A percentile compares a stretch with the other conserved stretches of the same genome.
Evolutionary conservation across 2,113 vertebrate species (phyloP).

Genomic region (Tetraodon nigroviridis): DNA sequence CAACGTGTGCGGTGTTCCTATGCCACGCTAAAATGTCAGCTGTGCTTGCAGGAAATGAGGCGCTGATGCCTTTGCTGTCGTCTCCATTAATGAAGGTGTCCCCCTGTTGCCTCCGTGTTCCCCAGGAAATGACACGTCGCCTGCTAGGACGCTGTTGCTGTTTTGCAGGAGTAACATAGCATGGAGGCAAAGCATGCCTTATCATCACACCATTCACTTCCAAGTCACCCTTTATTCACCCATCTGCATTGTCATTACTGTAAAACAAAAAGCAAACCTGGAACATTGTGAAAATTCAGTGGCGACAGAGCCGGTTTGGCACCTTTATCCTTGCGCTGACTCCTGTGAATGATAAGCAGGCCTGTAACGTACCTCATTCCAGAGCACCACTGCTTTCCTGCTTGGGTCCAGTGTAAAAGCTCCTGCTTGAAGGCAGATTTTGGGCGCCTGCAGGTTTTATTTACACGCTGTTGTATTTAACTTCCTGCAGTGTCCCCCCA

Average conservation of each 20-base stretch:
- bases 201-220: slow-evolving; percentile 27
- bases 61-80: slow-evolving; percentile 42
- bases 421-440: too few relatives aligned
- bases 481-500: too few relatives aligned
- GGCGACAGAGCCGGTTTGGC: too few relatives aligned
- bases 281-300: slow-evolving; percentile 6
- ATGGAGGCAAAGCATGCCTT: slow-evolving; percentile 31
- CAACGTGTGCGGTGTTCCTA: slow-evolving; percentile 11
- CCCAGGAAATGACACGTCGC: slow-evolving; percentile 59
- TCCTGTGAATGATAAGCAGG: too few relatives aligned
- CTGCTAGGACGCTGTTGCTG: slow-evolving; percentile 52
- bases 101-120: slow-evolving; percentile 44
- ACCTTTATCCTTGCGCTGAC: too few relatives aligned
- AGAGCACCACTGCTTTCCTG: too few relatives aligned
- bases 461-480: too few relatives aligned
- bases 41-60: slow-evolving; percentile 11
- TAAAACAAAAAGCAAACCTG: neutral
- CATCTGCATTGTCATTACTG: slow-evolving; percentile 10
- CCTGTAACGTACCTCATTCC: too few relatives aligned
- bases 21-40: neutral
- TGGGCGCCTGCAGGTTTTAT: too few relatives aligned
- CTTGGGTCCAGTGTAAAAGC: too few relatives aligned
- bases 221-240: too few relatives aligned
- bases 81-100: slow-evolving; percentile 38
- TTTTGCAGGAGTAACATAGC: slow-evolving; percentile 42